Evolutionary conservation across 2,113 vertebrate species (phyloP).

Genomic region (Marcusenius ussheri): DNA sequence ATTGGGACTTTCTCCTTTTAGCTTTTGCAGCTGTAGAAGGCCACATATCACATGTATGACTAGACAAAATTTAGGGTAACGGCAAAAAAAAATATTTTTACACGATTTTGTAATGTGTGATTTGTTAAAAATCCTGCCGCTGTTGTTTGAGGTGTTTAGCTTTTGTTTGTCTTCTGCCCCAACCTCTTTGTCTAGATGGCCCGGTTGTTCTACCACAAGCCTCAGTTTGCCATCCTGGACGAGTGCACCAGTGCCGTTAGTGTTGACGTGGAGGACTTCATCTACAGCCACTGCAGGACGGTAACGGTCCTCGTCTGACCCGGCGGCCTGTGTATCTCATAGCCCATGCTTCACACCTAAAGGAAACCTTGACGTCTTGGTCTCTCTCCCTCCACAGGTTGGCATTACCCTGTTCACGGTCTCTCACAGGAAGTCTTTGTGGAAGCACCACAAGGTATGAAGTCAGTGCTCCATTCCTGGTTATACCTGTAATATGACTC

Average conservation of each 20-base stretch:
- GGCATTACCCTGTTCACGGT: conserved; percentile 96
- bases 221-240: conserved; percentile 96
- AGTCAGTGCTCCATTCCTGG: not conserved
- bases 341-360: not conserved
- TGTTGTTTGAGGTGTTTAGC: not conserved
- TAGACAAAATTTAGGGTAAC: not conserved
- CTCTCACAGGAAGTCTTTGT: conserved; percentile 93
- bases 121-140: not conserved
- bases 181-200: conserved; percentile 74
- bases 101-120: not conserved
- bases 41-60: not conserved
- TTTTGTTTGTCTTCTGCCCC: not conserved
- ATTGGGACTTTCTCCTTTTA: not conserved
- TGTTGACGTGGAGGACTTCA: conserved; percentile 92
- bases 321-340: not conserved
- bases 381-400: conserved; percentile 63
- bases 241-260: conserved; percentile 97
- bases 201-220: conserved; percentile 93
- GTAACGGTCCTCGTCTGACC: conserved; percentile 48
- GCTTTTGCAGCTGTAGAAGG: not conserved
- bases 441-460: conserved; percentile 88
- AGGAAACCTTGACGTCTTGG: not conserved
- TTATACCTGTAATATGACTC: not conserved
- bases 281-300: conserved; percentile 90
- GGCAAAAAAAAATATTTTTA: not conserved